Evolutionary conservation across 2,888 invertebrate species (phyloP).

Genomic region (Chaetogeoica ovagalla): DNA sequence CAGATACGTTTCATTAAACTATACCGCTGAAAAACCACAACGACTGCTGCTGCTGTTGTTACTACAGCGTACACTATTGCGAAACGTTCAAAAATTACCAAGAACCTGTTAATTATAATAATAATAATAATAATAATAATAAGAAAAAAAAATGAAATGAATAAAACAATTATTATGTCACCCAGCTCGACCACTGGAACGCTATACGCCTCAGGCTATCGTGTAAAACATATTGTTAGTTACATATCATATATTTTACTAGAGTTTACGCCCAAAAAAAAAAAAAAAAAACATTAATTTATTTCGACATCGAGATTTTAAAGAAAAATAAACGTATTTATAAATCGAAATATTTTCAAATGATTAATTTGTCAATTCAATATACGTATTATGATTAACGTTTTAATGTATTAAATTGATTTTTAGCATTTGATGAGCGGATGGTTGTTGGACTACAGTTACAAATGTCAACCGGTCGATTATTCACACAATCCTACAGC

Average conservation of each 20-base stretch:
- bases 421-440: slow-evolving; percentile 87
- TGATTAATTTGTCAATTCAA: too few relatives aligned
- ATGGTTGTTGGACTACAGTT: slow-evolving; percentile 90
- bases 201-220: slow-evolving; percentile 17
- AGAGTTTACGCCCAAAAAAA: too few relatives aligned
- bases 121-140: slow-evolving; percentile 15
- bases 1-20: slow-evolving; percentile 27
- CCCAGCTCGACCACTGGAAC: slow-evolving; percentile 48
- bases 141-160: slow-evolving; percentile 6
- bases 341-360: too few relatives aligned
- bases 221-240: background rate
- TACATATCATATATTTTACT: background rate
- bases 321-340: too few relatives aligned
- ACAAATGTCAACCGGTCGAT: slow-evolving; percentile 91
- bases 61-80: slow-evolving; percentile 17
- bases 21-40: slow-evolving; percentile 34
- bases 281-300: too few relatives aligned
- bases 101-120: slow-evolving; percentile 45
- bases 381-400: background rate
- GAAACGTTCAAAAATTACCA: slow-evolving; percentile 28
- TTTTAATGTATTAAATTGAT: slow-evolving; percentile 40
- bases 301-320: too few relatives aligned
- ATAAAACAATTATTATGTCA: slow-evolving; percentile 49
- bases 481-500: slow-evolving; percentile 83
- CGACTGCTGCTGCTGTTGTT: background rate